phyloP scores from a whole-genome alignment of 2,888 invertebrate species.

The Drosophila formosana region DNA sequence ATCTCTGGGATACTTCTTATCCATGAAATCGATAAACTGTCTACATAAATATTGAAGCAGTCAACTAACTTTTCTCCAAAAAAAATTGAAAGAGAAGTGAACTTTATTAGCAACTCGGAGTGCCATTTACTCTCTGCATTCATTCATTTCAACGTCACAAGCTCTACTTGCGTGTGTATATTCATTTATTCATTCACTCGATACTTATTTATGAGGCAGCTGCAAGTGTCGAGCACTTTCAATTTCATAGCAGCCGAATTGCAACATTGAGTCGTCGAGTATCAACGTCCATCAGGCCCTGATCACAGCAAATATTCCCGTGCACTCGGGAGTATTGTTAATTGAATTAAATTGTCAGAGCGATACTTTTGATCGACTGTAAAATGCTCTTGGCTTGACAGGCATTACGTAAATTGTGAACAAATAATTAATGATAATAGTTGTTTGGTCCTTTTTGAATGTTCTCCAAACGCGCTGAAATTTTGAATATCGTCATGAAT shows the following conservation, averaged over 20 bases:
- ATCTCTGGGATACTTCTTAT: slow-evolving; percentile 23
- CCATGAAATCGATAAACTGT: slow-evolving; percentile 51
- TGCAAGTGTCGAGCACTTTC: background rate
- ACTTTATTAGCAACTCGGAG: slow-evolving; percentile 29
- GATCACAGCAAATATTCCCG: background rate
- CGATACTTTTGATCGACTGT: background rate
- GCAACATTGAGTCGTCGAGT: background rate
- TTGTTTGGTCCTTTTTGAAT: no score
- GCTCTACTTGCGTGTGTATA: background rate
- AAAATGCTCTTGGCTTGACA: background rate
- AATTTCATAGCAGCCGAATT: slow-evolving; percentile 1
- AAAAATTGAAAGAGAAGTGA: slow-evolving; percentile 1
- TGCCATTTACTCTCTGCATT: slow-evolving; percentile 11
- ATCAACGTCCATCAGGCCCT: background rate
- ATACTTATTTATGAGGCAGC: slow-evolving; percentile 5
- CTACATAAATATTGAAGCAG: slow-evolving; percentile 42
- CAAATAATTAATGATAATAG: no score
- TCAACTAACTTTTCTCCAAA: slow-evolving; percentile 31
- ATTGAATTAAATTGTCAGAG: background rate
- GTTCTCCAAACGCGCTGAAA: no score
- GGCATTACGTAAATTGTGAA: no score
- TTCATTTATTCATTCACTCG: background rate
- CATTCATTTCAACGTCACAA: slow-evolving; percentile 7
- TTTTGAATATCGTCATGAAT: no score
- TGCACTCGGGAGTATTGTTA: background rate